Evolutionary conservation across 2,888 invertebrate genomes (phyloP).

Genomic region (Noctuana brunneofusca): DNA sequence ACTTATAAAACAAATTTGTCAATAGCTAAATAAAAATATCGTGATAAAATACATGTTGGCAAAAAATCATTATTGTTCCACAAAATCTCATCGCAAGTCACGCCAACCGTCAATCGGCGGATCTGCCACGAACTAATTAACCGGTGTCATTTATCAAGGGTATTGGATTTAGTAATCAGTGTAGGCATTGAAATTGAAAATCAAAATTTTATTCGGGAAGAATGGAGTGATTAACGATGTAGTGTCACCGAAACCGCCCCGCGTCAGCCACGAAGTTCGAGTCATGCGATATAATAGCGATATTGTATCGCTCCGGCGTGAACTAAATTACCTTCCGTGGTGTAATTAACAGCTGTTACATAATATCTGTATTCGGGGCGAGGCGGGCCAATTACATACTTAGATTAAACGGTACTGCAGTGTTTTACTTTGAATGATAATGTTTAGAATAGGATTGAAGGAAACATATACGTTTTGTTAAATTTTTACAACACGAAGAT

Average conservation of each 20-base stretch:
- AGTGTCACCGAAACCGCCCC: slow-evolving; percentile 67
- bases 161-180: slow-evolving; percentile 67
- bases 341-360: slow-evolving; percentile 67
- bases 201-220: slow-evolving; percentile 72
- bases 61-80: slow-evolving; percentile 34
- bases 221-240: slow-evolving; percentile 77
- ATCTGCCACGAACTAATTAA: slow-evolving; percentile 55
- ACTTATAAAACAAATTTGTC: no score
- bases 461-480: background rate
- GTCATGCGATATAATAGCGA: slow-evolving; percentile 78
- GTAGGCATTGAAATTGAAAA: slow-evolving; percentile 72
- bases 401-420: slow-evolving; percentile 9
- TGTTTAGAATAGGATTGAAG: background rate
- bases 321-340: slow-evolving; percentile 70
- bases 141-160: slow-evolving; percentile 66
- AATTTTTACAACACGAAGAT: background rate
- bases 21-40: no score
- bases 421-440: background rate
- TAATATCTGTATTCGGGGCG: slow-evolving; percentile 42
- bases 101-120: slow-evolving; percentile 20
- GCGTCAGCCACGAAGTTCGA: slow-evolving; percentile 64
- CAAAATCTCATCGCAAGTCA: slow-evolving; percentile 3
- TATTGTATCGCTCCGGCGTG: slow-evolving; percentile 67
- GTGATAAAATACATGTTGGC: background rate
- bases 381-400: slow-evolving; percentile 10